phyloP scores from a whole-genome alignment of 2,797 vertebrate genomes.

The Ctenopoma kingsleyae region DNA sequence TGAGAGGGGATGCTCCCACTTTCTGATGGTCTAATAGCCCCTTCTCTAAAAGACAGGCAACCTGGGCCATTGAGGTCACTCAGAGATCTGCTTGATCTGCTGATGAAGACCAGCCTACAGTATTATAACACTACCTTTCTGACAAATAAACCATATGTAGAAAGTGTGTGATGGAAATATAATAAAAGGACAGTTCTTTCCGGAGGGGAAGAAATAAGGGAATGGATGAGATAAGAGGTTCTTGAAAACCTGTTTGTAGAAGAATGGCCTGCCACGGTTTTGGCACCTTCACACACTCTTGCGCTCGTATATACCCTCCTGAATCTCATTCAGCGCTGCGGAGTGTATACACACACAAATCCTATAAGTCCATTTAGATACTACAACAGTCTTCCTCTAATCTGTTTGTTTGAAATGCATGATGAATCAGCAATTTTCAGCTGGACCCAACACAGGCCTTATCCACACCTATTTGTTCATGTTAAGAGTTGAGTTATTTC shows the following conservation, averaged over 20 bases:
- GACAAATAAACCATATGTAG: slow-evolving; percentile 1
- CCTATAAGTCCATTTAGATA: slow-evolving; percentile 71
- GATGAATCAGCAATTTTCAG: slow-evolving; percentile 72
- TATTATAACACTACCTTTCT: neutral
- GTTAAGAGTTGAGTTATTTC: slow-evolving; percentile 70
- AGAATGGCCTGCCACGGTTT: slow-evolving; percentile 67
- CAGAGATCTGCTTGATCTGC: slow-evolving; percentile 54
- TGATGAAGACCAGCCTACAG: slow-evolving; percentile 7
- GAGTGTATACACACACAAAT: slow-evolving; percentile 74
- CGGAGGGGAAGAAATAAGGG: slow-evolving; percentile 34
- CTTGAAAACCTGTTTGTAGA: slow-evolving; percentile 60
- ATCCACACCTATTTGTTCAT: slow-evolving; percentile 70
- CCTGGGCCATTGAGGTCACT: slow-evolving; percentile 73
- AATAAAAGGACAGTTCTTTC: slow-evolving; percentile 20
- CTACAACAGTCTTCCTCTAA: slow-evolving; percentile 66
- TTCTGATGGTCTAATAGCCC: slow-evolving; percentile 80
- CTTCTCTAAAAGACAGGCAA: slow-evolving; percentile 71
- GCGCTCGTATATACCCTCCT: slow-evolving; percentile 46
- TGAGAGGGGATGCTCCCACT: slow-evolving; percentile 81
- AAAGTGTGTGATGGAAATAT: slow-evolving; percentile 27
- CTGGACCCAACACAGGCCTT: slow-evolving; percentile 51
- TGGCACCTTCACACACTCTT: slow-evolving; percentile 61
- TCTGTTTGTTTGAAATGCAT: slow-evolving; percentile 79
- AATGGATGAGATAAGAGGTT: slow-evolving; percentile 55
- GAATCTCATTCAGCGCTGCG: slow-evolving; percentile 54